Base-by-base conservation (phyloP, 2,888 invertebrate species). In the Cyclophora albipunctata region DNA sequence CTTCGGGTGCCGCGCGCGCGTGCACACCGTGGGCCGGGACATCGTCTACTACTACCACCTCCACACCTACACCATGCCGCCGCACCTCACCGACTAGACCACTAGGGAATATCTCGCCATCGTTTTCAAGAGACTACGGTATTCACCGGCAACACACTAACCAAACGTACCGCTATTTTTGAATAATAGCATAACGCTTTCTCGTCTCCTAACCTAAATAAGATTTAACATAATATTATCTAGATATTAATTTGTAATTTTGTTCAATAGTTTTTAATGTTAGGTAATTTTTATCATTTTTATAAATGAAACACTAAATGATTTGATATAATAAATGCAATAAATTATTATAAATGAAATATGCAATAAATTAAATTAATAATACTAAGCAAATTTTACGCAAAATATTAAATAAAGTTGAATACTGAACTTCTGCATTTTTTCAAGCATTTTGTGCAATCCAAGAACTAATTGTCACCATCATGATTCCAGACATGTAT, bases 21-120 rank as follows among this genome's bases (percentile, higher is more conserved):
- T 79, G 0, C 77, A 78, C 50, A 78, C 78, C 0, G 48, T 75
- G 2, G 61, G 66, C 0, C 53, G 63, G 7, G 45, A 58, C 42
- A 59, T 76, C 0, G 69, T 76, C 0, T 71, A 68, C 45, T 66
- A 67, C 41, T 52, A 61, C 3, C 56, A 73, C 49, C 58, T 64
- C 7, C 78, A 78, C 44, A 66, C 57, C 20, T 20, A 20, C 20
- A 20, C 20, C 20, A 20, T 1, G 20, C 20, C 20, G 20, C 20
- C 20, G 20, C 20, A 20, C 2, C 20, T 20, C 20, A 1, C 20
- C 20, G 20, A 20, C 20, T 20, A 20, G 20, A 20, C 20, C 20
- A 20, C 20, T 20, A 20, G 2, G 20, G 20, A 20, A 20, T 20
- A 52, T 55, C 1, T 46, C 7, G 5, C 46, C 47, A 43, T 45